Conservation (phyloP, 1,140 invertebrate species). For the Drosophila orena region DNA sequence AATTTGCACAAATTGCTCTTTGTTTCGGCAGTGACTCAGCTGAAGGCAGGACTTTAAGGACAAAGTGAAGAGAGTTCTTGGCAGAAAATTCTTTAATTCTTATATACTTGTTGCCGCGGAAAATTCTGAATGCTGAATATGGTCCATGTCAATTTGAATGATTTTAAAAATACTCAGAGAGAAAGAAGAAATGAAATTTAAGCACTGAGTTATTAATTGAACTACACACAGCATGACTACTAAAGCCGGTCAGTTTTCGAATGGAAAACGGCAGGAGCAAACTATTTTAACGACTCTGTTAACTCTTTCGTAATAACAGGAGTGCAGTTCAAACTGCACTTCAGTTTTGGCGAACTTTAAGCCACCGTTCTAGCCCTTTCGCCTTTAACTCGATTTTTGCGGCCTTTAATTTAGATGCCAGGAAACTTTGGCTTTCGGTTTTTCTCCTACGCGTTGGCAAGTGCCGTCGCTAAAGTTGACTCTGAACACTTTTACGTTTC, state of each 20-base stretch:
- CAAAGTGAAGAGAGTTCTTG: neutral
- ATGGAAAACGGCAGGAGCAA: neutral
- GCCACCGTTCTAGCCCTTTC: conserved; percentile 6
- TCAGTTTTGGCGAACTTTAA: conserved; percentile 9
- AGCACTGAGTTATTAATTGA: too few relatives aligned
- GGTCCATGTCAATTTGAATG: too few relatives aligned
- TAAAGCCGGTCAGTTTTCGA: neutral
- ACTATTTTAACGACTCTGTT: conserved; percentile 8
- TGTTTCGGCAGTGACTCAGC: conserved; percentile 28
- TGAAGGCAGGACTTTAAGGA: conserved; percentile 3
- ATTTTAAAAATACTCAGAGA: too few relatives aligned
- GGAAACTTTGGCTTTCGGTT: conserved; percentile 28
- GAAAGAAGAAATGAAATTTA: too few relatives aligned
- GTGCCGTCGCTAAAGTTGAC: conserved; percentile 72
- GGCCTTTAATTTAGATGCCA: conserved; percentile 41
- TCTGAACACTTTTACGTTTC: conserved; percentile 84
- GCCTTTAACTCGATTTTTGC: conserved; percentile 27
- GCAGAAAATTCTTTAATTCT: neutral
- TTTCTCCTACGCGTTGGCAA: conserved; percentile 33
- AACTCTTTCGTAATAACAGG: conserved; percentile 5
- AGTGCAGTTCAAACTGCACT: conserved; percentile 4
- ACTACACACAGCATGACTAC: neutral
- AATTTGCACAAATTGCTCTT: conserved; percentile 58
- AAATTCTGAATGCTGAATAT: neutral
- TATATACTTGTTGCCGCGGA: neutral